A percentile compares a stretch with the other conserved stretches of the same genome.
phyloP scores from a whole-genome alignment of 2,888 invertebrate genomes.

The Acronicta aceris region DNA sequence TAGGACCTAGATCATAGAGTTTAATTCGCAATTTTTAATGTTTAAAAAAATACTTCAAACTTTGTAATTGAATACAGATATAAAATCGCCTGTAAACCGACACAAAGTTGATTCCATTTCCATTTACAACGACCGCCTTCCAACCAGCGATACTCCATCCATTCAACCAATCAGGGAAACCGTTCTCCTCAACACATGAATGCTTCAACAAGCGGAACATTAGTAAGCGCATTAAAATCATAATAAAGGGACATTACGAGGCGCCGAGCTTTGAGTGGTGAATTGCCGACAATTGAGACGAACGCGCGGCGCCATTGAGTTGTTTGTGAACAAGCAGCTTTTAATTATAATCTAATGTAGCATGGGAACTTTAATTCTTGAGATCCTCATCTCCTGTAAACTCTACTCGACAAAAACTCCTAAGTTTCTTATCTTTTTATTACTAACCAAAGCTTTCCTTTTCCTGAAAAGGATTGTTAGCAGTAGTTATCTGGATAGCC shows the following conservation, averaged over 20 bases:
- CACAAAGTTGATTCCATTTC: background rate
- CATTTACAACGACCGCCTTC: background rate
- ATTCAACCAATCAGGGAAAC: background rate
- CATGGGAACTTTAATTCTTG: conserved; percentile 43
- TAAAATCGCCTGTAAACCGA: background rate
- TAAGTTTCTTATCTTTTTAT: too few relatives aligned
- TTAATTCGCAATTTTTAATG: too few relatives aligned
- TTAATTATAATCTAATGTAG: conserved; percentile 60
- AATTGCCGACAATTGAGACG: conserved; percentile 61
- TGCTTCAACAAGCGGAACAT: conserved; percentile 15
- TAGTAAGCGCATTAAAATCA: conserved; percentile 29
- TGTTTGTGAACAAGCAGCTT: conserved; percentile 32
- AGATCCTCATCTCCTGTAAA: background rate
- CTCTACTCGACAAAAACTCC: too few relatives aligned
- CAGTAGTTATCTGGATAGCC: too few relatives aligned
- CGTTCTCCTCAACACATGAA: conserved; percentile 12
- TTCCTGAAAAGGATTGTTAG: too few relatives aligned
- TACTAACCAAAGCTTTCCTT: too few relatives aligned
- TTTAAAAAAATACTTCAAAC: too few relatives aligned
- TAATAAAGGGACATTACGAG: conserved; percentile 37
- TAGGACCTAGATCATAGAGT: too few relatives aligned
- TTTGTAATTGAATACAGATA: too few relatives aligned
- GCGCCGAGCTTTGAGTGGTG: conserved; percentile 31
- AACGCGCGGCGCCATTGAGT: conserved; percentile 51
- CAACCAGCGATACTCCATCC: background rate